A percentile compares a stretch with the other conserved stretches of the same genome.
Evolutionary conservation across 2,113 vertebrate species (phyloP).

Genomic region (Misgurnus anguillicaudatus): DNA sequence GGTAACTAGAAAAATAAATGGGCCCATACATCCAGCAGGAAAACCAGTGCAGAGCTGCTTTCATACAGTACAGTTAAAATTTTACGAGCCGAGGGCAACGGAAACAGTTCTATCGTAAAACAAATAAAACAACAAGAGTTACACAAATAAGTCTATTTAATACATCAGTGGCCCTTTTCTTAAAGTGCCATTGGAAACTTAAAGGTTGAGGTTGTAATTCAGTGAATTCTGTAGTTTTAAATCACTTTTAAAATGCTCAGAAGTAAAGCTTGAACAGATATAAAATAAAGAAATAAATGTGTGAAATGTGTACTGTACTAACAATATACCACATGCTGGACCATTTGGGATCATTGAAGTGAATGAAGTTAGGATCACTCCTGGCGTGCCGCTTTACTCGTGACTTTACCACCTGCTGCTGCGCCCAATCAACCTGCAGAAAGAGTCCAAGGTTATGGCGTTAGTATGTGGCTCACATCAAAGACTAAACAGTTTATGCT

Average conservation of each 20-base stretch:
- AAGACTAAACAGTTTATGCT: slow-evolving; percentile 31
- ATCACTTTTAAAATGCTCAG: not conserved
- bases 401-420: slow-evolving; percentile 86
- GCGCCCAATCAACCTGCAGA: slow-evolving; percentile 84
- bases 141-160: no score
- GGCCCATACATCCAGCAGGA: no score
- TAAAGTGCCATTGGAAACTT: no score
- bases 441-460: slow-evolving; percentile 10
- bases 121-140: no score
- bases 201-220: no score
- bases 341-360: slow-evolving; percentile 92
- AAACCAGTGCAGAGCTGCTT: no score
- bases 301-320: slow-evolving; percentile 69
- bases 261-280: not conserved
- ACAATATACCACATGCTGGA: slow-evolving; percentile 97
- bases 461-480: not conserved
- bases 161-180: no score
- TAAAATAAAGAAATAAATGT: not conserved
- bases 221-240: no score
- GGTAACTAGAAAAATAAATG: no score
- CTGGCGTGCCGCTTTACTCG: slow-evolving; percentile 81
- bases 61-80: no score
- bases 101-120: no score
- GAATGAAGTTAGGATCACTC: slow-evolving; percentile 64
- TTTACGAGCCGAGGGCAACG: no score